phyloP scores from a whole-genome alignment of 2,888 invertebrate genomes.

The Cantharis lateralis region DNA sequence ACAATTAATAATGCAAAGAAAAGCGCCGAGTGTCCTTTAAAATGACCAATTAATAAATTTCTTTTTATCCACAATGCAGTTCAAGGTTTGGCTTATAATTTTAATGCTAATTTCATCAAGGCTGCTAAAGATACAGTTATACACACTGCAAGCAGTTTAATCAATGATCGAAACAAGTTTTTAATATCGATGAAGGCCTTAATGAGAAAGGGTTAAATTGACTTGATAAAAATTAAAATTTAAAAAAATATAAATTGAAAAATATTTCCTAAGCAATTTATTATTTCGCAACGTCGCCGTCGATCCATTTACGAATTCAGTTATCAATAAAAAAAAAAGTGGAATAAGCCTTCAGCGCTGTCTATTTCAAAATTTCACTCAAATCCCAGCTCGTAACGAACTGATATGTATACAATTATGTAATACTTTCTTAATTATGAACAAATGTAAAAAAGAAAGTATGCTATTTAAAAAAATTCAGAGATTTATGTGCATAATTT shows the following conservation, averaged over 20 bases:
- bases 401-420: background rate
- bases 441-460: slow-evolving; percentile 1
- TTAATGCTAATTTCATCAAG: slow-evolving; percentile 34
- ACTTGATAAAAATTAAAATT: background rate
- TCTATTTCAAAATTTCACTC: slow-evolving; percentile 4
- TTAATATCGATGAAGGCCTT: background rate
- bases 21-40: background rate
- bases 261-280: background rate
- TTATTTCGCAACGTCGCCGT: background rate
- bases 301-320: background rate
- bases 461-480: background rate
- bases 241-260: background rate
- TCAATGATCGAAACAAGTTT: background rate
- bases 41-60: slow-evolving; percentile 3
- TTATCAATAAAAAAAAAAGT: background rate
- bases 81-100: slow-evolving; percentile 28
- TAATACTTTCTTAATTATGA: slow-evolving; percentile 3
- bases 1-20: background rate
- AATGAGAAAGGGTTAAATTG: background rate
- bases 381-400: background rate
- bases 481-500: background rate
- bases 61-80: slow-evolving; percentile 15
- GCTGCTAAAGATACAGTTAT: slow-evolving; percentile 34
- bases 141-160: slow-evolving; percentile 5
- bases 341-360: background rate